Evolutionary conservation across 2,888 invertebrate species (phyloP).

Genomic region (Dasysyrphus tricinctus): DNA sequence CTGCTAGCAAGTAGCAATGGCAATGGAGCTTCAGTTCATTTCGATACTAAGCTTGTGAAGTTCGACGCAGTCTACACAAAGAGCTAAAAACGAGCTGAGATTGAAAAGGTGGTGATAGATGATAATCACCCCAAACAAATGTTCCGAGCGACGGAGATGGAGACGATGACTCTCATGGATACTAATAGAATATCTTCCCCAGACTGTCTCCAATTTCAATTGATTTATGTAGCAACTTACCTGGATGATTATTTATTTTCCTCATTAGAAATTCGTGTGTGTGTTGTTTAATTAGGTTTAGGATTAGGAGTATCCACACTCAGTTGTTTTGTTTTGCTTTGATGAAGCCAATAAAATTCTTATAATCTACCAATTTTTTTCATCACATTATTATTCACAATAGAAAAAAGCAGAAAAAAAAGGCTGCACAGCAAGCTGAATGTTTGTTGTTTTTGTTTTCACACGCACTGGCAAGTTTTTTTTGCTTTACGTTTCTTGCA

Average conservation of each 20-base stretch:
- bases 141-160: slow-evolving; percentile 3
- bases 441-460: slow-evolving; percentile 70
- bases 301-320: background rate
- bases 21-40: slow-evolving; percentile 10
- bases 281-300: slow-evolving; percentile 10
- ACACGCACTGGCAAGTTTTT: slow-evolving; percentile 51
- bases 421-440: slow-evolving; percentile 24
- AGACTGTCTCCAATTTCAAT: background rate
- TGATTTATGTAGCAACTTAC: slow-evolving; percentile 49
- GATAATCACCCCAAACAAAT: background rate
- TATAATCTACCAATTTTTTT: slow-evolving; percentile 44
- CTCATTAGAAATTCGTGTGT: slow-evolving; percentile 52
- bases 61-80: slow-evolving; percentile 10
- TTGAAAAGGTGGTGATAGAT: slow-evolving; percentile 17
- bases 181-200: slow-evolving; percentile 12
- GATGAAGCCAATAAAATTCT: slow-evolving; percentile 30
- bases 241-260: slow-evolving; percentile 58
- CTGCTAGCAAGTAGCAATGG: background rate
- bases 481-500: slow-evolving; percentile 19
- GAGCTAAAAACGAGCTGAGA: slow-evolving; percentile 15
- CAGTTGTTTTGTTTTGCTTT: slow-evolving; percentile 37
- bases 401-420: slow-evolving; percentile 14
- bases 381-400: slow-evolving; percentile 55
- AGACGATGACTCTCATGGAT: slow-evolving; percentile 33
- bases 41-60: background rate